Base-by-base conservation (phyloP, 2,113 vertebrate species). In the Dromaius novaehollandiae region DNA sequence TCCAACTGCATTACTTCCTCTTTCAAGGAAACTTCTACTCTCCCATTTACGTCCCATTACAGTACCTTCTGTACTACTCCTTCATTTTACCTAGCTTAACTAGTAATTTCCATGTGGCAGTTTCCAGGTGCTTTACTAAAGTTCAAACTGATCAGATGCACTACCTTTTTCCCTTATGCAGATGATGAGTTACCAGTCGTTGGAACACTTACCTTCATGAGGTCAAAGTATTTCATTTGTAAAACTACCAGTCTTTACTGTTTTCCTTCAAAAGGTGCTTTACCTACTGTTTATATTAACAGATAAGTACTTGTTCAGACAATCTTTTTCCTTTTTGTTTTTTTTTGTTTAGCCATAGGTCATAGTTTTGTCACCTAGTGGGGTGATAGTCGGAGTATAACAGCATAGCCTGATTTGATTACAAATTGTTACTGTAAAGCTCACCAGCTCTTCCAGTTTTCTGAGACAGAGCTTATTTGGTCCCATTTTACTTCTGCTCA, bases 171-270 rank as follows among this genome's bases (percentile, higher is more conserved):
- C 48, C 60, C 40, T 74, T 13, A 40, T 0, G 2, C 19, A 89
- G 6, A 13, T 34, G 46, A 66, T 42, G 51, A 58, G 20, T 3
- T 61, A 30, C 26, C 0, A 19, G 53, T 13, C 25, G 75, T 64
- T 75, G 46, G 32, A 86, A 22, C 56, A 82, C 96, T 92, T 96
- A 95, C 88, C 95, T 95, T 95, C 13, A 32, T 4, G 69, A 70
- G 4, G n/a, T 36, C 81, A 91, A 70, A 83, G 48, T 58, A 69
- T 30, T 80, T 61, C 66, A 70, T 40, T 25, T 91, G 79, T 44
- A 93, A 75, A 89, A 88, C n/a, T 76, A 87, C 42, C 8, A 77
- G 71, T 13, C 69, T 81, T 92, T 88, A 75, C 7, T 51, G 30
- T 75, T 84, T 10, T 86, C 69, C 51, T 88, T 71, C 34, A 78